Conservation (phyloP, 2,888 invertebrate genomes). For the Mythimna pallens region DNA sequence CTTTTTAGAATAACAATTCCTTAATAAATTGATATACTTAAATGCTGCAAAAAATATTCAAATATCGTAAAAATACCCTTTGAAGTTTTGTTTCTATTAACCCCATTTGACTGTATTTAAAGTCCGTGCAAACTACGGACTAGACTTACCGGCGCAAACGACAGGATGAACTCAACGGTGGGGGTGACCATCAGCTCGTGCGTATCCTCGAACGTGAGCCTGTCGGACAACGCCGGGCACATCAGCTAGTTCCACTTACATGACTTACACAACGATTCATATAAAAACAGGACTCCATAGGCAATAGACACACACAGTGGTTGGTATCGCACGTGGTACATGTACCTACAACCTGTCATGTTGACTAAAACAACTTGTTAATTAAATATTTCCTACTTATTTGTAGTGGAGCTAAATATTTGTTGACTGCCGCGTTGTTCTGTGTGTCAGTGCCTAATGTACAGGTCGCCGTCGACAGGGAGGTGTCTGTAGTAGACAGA, state of each 20-base stretch:
- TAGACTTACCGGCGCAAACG: slow-evolving; percentile 79
- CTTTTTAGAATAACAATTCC: too few species aligned
- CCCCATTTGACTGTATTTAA: too few species aligned
- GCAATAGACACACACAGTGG: neutral
- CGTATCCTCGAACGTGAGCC: slow-evolving; percentile 77
- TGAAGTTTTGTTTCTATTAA: too few species aligned
- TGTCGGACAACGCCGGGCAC: slow-evolving; percentile 57
- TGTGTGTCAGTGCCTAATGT: neutral
- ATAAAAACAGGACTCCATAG: neutral
- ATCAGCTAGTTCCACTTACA: neutral
- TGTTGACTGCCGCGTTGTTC: neutral
- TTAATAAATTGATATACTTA: too few species aligned
- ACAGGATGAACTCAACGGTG: slow-evolving; percentile 81
- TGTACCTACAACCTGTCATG: neutral
- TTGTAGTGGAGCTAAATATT: neutral
- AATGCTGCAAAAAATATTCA: too few species aligned
- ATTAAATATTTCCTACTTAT: neutral
- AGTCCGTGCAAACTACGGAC: neutral
- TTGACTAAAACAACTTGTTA: neutral
- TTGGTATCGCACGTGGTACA: neutral
- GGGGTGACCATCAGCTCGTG: slow-evolving; percentile 76
- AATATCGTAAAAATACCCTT: too few species aligned
- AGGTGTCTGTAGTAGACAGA: too few species aligned
- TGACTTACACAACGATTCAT: neutral
- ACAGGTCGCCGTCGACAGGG: neutral